These are phyloP conservation scores for Xyrichtys novacula DNA, from an alignment of 2,797 vertebrate genomes.

Conservation along the genomic window DNA sequence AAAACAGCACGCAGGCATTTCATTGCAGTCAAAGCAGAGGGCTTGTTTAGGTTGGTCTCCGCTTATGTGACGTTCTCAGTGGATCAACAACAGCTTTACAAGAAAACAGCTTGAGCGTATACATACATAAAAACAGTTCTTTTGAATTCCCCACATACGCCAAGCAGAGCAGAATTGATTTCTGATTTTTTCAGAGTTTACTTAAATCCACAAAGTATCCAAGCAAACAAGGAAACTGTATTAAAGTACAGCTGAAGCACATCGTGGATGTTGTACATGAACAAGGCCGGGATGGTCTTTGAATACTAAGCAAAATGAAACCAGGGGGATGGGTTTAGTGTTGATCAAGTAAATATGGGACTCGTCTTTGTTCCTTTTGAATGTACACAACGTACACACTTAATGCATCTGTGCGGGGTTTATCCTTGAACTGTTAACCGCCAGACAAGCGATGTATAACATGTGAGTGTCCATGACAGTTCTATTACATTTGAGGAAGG, in stretches of 20 bases:
- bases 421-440: slow-evolving; percentile 76
- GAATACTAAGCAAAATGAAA: slow-evolving; percentile 35
- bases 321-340: slow-evolving; percentile 39
- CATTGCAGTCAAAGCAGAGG: slow-evolving; percentile 10
- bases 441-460: slow-evolving; percentile 21
- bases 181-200: slow-evolving; percentile 59
- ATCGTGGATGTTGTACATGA: slow-evolving; percentile 12
- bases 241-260: slow-evolving; percentile 32
- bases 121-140: slow-evolving; percentile 21
- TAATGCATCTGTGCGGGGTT: slow-evolving; percentile 61
- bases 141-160: slow-evolving; percentile 29
- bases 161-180: slow-evolving; percentile 50
- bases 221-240: slow-evolving; percentile 37
- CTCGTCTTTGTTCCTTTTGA: slow-evolving; percentile 63
- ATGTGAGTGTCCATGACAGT: slow-evolving; percentile 38
- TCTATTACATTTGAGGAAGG: slow-evolving; percentile 59
- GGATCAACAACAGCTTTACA: slow-evolving; percentile 44
- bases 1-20: slow-evolving; percentile 9
- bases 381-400: slow-evolving; percentile 49
- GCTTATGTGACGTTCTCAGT: slow-evolving; percentile 24
- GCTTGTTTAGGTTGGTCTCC: slow-evolving; percentile 35
- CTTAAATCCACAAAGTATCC: slow-evolving; percentile 51
- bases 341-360: slow-evolving; percentile 54
- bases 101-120: slow-evolving; percentile 25
- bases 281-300: slow-evolving; percentile 5